Conservation (phyloP, 2,888 invertebrate species). For the Thymelicus acteon region DNA sequence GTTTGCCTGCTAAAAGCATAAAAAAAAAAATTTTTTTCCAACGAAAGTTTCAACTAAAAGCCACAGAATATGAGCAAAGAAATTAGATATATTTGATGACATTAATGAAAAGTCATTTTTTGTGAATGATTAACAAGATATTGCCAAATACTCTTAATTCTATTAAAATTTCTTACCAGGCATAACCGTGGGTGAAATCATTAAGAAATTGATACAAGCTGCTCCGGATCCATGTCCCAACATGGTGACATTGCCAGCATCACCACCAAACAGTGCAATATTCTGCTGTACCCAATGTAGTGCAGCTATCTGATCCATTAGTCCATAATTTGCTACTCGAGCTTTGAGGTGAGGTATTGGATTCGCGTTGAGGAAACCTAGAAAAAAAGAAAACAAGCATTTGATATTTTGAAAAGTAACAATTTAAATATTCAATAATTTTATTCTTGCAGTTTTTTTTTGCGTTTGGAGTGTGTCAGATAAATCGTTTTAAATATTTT, state of each 20-base stretch:
- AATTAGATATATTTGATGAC: too few species aligned
- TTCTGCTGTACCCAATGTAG: constrained; percentile 99
- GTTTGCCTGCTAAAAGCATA: too few species aligned
- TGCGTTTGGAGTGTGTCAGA: too few species aligned
- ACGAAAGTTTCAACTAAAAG: too few species aligned
- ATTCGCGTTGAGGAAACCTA: constrained; percentile 96
- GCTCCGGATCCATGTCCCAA: constrained; percentile 99
- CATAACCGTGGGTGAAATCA: constrained; percentile 97
- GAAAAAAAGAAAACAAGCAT: constrained; percentile 20
- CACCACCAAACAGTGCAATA: constrained; percentile 97
- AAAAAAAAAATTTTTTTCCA: too few species aligned
- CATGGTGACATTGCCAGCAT: constrained; percentile 96
- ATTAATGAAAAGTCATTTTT: too few species aligned
- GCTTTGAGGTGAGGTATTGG: constrained; percentile 94
- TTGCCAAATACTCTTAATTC: not conserved
- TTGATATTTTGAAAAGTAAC: too few species aligned
- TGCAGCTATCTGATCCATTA: constrained; percentile 99
- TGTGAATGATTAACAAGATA: too few species aligned
- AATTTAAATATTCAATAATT: too few species aligned
- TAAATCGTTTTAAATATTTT: too few species aligned
- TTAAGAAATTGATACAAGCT: constrained; percentile 97
- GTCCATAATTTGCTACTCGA: constrained; percentile 96
- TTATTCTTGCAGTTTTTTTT: too few species aligned
- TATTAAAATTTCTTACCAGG: constrained; percentile 82
- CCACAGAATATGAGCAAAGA: too few species aligned